Percentiles rank a stretch among this genome's conserved stretches.
These are phyloP conservation scores for Clarias fuscus DNA, from an alignment of 2,797 vertebrate genomes.

Conservation along the genomic window DNA sequence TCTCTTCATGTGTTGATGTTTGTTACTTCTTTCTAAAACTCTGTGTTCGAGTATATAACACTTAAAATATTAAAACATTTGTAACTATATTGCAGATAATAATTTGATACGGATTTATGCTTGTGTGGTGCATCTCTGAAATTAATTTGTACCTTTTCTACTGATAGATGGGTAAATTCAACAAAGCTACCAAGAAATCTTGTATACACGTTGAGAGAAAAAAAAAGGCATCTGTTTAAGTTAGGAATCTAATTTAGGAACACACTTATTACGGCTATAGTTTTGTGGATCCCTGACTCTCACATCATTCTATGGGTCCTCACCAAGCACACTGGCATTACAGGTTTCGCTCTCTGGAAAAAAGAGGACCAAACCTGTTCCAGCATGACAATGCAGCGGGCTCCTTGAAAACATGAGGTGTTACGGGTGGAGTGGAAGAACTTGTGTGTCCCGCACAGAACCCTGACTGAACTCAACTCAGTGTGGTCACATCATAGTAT, in stretches of 20 bases:
- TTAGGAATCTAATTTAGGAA: neutral
- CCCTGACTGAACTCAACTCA: neutral
- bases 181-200: neutral
- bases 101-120: neutral
- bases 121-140: neutral
- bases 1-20: neutral
- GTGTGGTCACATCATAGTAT: no score
- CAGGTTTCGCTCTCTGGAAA: neutral
- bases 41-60: neutral
- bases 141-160: constrained; percentile 19
- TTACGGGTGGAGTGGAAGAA: neutral
- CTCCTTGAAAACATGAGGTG: neutral
- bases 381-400: neutral
- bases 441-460: neutral
- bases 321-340: neutral
- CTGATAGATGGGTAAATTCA: neutral
- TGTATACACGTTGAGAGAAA: no score
- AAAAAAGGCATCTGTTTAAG: neutral
- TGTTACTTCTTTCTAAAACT: neutral
- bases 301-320: neutral
- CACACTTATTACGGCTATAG: neutral
- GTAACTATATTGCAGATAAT: neutral
- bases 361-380: neutral
- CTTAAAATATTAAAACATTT: neutral
- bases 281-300: neutral